Percentiles rank a stretch among this genome's conserved stretches.
Conservation (phyloP, 1,140 invertebrate genomes). For the Achatina immaculata region DNA sequence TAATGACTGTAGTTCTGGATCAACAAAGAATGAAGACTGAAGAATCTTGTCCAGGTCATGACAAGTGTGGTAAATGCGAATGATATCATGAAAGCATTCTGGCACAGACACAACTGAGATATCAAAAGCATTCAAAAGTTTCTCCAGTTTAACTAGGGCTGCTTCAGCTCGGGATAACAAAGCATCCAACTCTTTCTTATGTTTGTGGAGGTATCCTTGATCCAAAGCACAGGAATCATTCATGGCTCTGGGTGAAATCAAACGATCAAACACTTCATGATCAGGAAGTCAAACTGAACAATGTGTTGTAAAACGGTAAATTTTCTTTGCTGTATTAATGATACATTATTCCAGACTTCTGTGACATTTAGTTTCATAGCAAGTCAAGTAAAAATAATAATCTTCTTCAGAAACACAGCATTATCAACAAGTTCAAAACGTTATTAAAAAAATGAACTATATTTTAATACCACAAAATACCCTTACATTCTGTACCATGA, state of each 20-base stretch:
- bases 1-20: slow-evolving; percentile 50
- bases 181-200: slow-evolving; percentile 53
- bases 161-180: slow-evolving; percentile 48
- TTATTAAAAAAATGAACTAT: too few relatives aligned
- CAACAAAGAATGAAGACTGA: slow-evolving; percentile 70
- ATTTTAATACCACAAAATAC: too few relatives aligned
- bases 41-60: slow-evolving; percentile 70
- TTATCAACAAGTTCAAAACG: too few relatives aligned
- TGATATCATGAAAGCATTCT: slow-evolving; percentile 50
- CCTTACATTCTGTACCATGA: too few relatives aligned
- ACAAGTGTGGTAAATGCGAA: slow-evolving; percentile 60
- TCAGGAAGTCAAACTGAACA: too few relatives aligned
- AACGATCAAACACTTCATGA: not conserved
- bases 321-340: too few relatives aligned
- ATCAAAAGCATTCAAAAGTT: slow-evolving; percentile 36
- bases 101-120: slow-evolving; percentile 41
- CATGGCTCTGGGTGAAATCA: slow-evolving; percentile 2
- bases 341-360: too few relatives aligned
- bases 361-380: too few relatives aligned
- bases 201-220: slow-evolving; percentile 29
- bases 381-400: too few relatives aligned
- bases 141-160: slow-evolving; percentile 49
- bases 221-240: slow-evolving; percentile 19
- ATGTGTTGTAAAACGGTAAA: too few relatives aligned
- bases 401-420: too few relatives aligned